Base-by-base conservation (phyloP, 2,888 invertebrate genomes). In the Diadromus collaris region DNA sequence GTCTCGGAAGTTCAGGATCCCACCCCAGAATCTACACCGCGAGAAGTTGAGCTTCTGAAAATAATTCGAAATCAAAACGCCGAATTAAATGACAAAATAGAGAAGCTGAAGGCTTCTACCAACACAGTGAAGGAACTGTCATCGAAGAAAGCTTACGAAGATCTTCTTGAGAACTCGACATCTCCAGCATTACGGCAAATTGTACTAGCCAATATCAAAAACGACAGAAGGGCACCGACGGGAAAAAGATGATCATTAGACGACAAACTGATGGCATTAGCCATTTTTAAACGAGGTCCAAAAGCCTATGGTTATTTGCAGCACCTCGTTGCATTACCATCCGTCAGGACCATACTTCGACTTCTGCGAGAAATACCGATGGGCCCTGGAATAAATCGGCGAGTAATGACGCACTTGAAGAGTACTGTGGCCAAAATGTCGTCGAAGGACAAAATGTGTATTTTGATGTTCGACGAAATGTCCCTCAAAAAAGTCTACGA, bases 391-490 rank as follows among this genome's bases (percentile, higher is more conserved):
- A 21, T 68, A 19, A 68, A 44, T 29, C 9, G 6, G 2, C 56
- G 56, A 2, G 19, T 68, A 1, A 6, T 68, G 5, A 10, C 27
- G 0, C 68, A 68, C 29, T 27, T 68, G 9, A 24, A 27, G n/a
- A 29, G n/a, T 10, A 1, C n/a, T 41, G 56, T 41, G 9, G 19
- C 38, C 16, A 44, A 21, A 6, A 56, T 44, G 44, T 13, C 24
- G 13, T 5, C 7, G 3, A n/a, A 44, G 10, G 56, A 65, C 10
- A 13, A 9, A 3, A 16, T 56, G 32, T 58, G 58, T n/a, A 54
- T 73, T 9, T 6, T 73, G 1, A 54, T 67, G 32, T 65, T 65
- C 27, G 65, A 73, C 27, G 65, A 73, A 73, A 67, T 73, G n/a
- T 16, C 54, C 3, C 24, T 73, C 1, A 73, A 73, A 10, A 48